A percentile compares a stretch with the other conserved stretches of the same genome.
These are phyloP conservation scores for Apogon hyalosoma DNA, from an alignment of 2,797 vertebrate genomes.

Conservation along the genomic window DNA sequence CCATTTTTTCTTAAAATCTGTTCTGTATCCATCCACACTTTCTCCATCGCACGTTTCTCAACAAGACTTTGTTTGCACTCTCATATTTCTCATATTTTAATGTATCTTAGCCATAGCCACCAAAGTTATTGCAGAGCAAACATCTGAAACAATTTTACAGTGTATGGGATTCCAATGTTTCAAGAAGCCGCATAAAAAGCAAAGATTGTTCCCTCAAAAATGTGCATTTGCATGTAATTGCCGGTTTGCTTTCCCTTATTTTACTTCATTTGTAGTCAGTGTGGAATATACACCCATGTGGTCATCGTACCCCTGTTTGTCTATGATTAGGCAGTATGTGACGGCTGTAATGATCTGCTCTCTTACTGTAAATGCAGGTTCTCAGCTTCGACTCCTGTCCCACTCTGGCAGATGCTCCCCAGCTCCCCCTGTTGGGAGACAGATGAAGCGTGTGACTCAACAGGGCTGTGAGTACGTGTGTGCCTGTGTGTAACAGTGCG, in stretches of 20 bases:
- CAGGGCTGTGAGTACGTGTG: slow-evolving; percentile 51
- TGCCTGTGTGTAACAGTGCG: slow-evolving; percentile 41
- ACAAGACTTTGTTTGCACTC: slow-evolving; percentile 18
- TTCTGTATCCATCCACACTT: slow-evolving; percentile 23
- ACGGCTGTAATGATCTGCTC: slow-evolving; percentile 54
- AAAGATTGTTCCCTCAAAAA: slow-evolving; percentile 63
- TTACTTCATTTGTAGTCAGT: slow-evolving; percentile 63
- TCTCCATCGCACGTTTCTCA: not conserved
- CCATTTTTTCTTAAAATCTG: slow-evolving; percentile 29
- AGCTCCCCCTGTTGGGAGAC: slow-evolving; percentile 86
- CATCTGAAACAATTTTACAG: slow-evolving; percentile 49
- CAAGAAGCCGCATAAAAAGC: slow-evolving; percentile 46
- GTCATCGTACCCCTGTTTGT: slow-evolving; percentile 53
- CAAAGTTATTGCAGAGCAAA: slow-evolving; percentile 26
- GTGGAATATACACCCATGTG: slow-evolving; percentile 63
- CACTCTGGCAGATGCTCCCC: slow-evolving; percentile 74
- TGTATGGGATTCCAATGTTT: slow-evolving; percentile 38
- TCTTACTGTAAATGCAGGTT: slow-evolving; percentile 47
- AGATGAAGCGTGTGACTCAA: slow-evolving; percentile 83
- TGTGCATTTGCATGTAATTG: slow-evolving; percentile 77
- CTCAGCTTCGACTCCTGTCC: slow-evolving; percentile 39
- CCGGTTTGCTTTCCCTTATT: slow-evolving; percentile 55
- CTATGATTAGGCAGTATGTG: slow-evolving; percentile 62
- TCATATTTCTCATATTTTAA: slow-evolving; percentile 7
- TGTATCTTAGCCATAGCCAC: slow-evolving; percentile 2